Percentiles rank a stretch among this genome's conserved stretches.
Evolutionary conservation across 2,888 invertebrate species (phyloP).

Genomic region (Byasa hedistus): DNA sequence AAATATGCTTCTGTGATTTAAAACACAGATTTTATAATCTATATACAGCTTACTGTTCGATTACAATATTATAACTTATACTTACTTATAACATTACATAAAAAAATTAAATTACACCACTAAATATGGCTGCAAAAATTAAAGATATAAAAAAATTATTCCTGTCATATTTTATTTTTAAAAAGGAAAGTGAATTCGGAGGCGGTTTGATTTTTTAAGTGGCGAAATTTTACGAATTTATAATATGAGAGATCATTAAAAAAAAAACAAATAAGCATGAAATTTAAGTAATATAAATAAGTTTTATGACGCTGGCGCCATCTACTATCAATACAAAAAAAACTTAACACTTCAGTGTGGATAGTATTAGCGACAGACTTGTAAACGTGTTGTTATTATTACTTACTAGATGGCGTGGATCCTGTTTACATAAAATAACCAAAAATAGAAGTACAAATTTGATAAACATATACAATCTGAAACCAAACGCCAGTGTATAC

Average conservation of each 20-base stretch:
- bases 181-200: no score
- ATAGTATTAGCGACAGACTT: neutral
- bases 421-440: neutral
- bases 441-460: no score
- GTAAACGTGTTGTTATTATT: neutral
- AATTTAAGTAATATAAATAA: neutral
- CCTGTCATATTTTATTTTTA: no score
- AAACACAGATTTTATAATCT: neutral
- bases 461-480: neutral
- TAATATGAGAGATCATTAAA: neutral
- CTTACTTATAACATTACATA: no score
- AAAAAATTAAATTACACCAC: no score
- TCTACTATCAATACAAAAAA: neutral
- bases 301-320: neutral
- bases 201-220: no score
- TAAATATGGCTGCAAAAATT: no score
- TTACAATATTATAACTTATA: neutral
- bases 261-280: neutral
- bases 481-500: neutral
- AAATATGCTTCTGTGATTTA: neutral
- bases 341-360: neutral
- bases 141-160: no score
- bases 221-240: neutral
- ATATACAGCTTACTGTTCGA: neutral
- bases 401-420: slow-evolving; percentile 19